Percentiles rank a stretch among this genome's conserved stretches.
These are phyloP conservation scores for Lamellibrachia luymesi DNA, from an alignment of 1,140 invertebrate genomes.

Conservation along the genomic window DNA sequence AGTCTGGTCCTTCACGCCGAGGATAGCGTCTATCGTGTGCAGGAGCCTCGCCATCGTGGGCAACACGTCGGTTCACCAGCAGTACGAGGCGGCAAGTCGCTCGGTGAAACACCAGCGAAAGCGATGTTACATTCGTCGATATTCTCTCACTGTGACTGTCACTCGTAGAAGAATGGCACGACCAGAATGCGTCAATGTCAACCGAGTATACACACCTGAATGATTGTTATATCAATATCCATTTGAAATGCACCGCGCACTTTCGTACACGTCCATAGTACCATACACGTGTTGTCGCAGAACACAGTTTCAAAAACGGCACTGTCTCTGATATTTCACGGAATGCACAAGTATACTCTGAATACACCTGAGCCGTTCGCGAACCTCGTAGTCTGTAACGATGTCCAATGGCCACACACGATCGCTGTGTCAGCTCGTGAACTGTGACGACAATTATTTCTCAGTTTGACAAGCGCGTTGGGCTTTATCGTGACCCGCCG, in stretches of 20 bases:
- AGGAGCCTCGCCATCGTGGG: neutral
- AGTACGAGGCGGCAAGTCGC: too few species aligned
- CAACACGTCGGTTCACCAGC: neutral
- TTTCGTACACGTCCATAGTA: neutral
- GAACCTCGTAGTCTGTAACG: neutral
- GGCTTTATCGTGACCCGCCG: neutral
- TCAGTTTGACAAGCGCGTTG: neutral
- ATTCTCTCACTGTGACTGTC: neutral
- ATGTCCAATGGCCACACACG: neutral
- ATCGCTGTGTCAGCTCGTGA: neutral
- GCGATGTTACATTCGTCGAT: neutral
- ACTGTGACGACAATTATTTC: neutral
- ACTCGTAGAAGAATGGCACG: neutral
- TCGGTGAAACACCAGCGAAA: neutral
- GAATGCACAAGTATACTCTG: neutral
- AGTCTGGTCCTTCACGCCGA: neutral
- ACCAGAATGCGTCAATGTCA: neutral
- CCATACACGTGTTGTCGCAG: neutral
- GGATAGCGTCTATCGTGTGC: conserved; percentile 3
- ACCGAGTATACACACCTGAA: neutral
- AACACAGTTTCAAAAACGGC: neutral
- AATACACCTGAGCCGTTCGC: neutral
- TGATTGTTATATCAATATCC: neutral
- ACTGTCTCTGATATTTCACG: neutral
- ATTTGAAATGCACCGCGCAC: neutral